phyloP scores from a whole-genome alignment of 2,888 invertebrate genomes.

The Apamea crenata region DNA sequence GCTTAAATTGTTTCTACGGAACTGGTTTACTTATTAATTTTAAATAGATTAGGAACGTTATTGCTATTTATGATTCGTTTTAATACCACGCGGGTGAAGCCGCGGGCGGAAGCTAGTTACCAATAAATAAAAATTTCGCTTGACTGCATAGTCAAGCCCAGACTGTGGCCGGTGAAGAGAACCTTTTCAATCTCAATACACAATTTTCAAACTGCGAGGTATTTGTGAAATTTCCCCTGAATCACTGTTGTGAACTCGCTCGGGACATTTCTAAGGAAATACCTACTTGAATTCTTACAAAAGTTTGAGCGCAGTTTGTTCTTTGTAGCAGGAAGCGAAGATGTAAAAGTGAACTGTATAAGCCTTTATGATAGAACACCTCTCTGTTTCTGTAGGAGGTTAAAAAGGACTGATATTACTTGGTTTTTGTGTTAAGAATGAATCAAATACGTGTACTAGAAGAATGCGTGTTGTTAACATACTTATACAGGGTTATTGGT shows the following conservation, averaged over 20 bases:
- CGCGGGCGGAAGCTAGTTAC: neutral
- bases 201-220: conserved; percentile 41
- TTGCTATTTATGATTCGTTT: neutral
- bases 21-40: neutral
- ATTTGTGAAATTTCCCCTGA: conserved; percentile 47
- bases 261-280: conserved; percentile 53
- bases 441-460: neutral
- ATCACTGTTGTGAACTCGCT: conserved; percentile 42
- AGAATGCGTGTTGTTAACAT: too few relatives aligned
- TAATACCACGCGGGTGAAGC: too few relatives aligned
- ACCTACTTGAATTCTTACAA: conserved; percentile 56
- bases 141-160: conserved; percentile 2
- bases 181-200: conserved; percentile 45
- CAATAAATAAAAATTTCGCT: conserved; percentile 11
- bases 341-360: conserved; percentile 28
- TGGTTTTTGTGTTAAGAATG: neutral
- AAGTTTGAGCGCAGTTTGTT: conserved; percentile 44
- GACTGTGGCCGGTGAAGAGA: conserved; percentile 23
- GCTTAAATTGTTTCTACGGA: neutral
- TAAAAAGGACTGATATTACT: neutral
- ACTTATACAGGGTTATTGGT: too few relatives aligned
- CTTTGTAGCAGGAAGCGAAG: conserved; percentile 41
- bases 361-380: conserved; percentile 21
- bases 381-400: neutral
- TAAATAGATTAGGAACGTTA: neutral